Evolutionary conservation across 30 jellyfish, hydroid and myxozoan genomes (phyloP), one percentile per base, ranked within the genome.

Genomic region (Sanderia malayensis): DNA sequence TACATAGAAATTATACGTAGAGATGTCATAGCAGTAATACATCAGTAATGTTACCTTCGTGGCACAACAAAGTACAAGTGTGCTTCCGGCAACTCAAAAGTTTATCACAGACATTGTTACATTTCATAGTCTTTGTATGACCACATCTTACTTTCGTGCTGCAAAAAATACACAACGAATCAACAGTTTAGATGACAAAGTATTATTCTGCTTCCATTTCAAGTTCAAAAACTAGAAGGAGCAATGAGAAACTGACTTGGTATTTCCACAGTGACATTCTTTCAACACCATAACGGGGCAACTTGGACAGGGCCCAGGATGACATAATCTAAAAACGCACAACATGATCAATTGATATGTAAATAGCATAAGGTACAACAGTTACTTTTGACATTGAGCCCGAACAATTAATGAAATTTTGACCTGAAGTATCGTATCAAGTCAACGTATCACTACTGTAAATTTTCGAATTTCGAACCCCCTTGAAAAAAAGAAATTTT

Each of bases 271-370:
- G 0, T 88, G 90, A 66, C 98, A 92, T 67, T 80, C 82, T 55
- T 80, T 79, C 32, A 84, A 34, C 17, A 92, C 95, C 96, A 92
- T 84, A 2, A 92, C 98, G 23, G 98, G 98, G 71, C 98, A 92
- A 2, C 89, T 15, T 18, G 98, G 98, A 69, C 98, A 92, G 4
- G 98, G 96, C n/a, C 98, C 98, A 0, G 98, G 98, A 67, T 92
- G 98, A 60, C 98, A 92, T 31, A 92, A 73, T 67, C 98, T 92
- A 30, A 45, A 81, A 64, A 44, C 24, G 53, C 65, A 47, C 55
- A 23, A 63, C n/a, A n/a, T n/a, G n/a, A n/a, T n/a, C n/a, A n/a
- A n/a, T n/a, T n/a, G n/a, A n/a, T n/a, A n/a, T n/a, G n/a, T n/a
- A n/a, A n/a, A n/a, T n/a, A n/a, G n/a, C n/a, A n/a, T n/a, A n/a